Evolutionary conservation across 2,888 invertebrate species (phyloP), one percentile per base, ranked within the genome.

Genomic region (Nymphalis urticae): DNA sequence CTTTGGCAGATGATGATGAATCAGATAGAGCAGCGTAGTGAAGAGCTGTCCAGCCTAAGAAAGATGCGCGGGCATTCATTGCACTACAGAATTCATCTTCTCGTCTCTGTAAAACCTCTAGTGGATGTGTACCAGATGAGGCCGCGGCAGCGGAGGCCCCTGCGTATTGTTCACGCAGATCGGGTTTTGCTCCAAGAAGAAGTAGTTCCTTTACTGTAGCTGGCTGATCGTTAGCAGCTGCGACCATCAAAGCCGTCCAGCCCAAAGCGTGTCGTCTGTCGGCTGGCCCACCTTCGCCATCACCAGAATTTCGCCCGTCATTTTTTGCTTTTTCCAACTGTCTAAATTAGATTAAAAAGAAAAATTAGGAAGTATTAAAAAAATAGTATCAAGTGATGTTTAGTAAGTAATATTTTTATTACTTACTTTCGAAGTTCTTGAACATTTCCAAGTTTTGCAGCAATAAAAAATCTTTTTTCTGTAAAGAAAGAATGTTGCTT

Each of bases 11-110:
- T 27, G 93, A 92, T 4, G 92, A 80, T 75, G 95, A 95, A 88
- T 97, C 96, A 2, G 95, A 94, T 58, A 98, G 90, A 63, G 95
- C 97, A 13, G 98, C 97, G 92, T 98, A 98, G 87, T 98, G 98
- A 74, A 98, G 92, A 62, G 97, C 95, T 66, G 98, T 97, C 88
- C 97, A 97, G 48, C 97, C 97, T 75, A 95, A 93, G 86, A 97
- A 98, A 10, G 95, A 95, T 1, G 96, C 96, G 78, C 95, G 93
- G 76, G 94, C 94, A 81, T 95, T 95, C 84, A 96, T 93, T 56
- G 94, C 87, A 76, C 94, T 93, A 77, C 95, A 95, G 88, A 98
- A 98, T 85, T 98, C 97, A 73, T 96, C 96, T 83, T 97, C 97
- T 73, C 98, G 93, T 47, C 94, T 92, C 85, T 94, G 90, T 72